Evolutionary conservation across 2,888 invertebrate species (phyloP).

Genomic region (Hylaea fasciaria): DNA sequence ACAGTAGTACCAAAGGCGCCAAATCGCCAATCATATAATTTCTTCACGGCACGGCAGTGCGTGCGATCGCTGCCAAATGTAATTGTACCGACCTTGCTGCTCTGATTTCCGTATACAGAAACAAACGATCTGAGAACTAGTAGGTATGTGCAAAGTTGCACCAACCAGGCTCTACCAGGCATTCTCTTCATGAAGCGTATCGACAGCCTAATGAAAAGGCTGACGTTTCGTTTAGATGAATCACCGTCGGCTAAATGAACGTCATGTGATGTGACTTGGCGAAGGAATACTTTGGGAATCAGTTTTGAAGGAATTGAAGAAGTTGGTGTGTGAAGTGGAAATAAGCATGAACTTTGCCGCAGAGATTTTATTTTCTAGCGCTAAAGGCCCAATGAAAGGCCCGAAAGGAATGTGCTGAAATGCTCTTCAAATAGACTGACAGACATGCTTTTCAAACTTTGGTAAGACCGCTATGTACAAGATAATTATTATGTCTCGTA

Average conservation of each 20-base stretch:
- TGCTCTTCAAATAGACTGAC: too few species aligned
- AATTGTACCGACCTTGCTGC: constrained; percentile 23
- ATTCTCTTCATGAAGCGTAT: constrained; percentile 7
- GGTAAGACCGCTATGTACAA: too few species aligned
- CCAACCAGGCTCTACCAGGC: background rate
- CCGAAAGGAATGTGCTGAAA: too few species aligned
- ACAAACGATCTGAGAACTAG: constrained; percentile 9
- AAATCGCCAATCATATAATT: constrained; percentile 1
- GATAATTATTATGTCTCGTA: too few species aligned
- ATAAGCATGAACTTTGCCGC: too few species aligned
- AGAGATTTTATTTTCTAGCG: too few species aligned
- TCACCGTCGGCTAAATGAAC: background rate
- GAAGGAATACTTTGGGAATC: too few species aligned
- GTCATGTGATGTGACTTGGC: too few species aligned
- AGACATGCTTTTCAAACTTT: too few species aligned
- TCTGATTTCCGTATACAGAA: constrained; percentile 26
- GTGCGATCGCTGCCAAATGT: constrained; percentile 20
- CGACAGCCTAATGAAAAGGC: constrained; percentile 7
- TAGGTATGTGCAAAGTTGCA: background rate
- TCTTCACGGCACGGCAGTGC: constrained; percentile 10
- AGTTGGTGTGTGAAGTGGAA: too few species aligned
- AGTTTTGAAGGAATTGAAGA: too few species aligned
- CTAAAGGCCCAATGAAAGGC: too few species aligned
- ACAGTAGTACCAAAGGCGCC: constrained; percentile 9
- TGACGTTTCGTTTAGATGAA: constrained; percentile 5